Evolutionary conservation across 2,113 vertebrate species (phyloP), one percentile per base, ranked within the genome.

Genomic region (Malurus elegans): DNA sequence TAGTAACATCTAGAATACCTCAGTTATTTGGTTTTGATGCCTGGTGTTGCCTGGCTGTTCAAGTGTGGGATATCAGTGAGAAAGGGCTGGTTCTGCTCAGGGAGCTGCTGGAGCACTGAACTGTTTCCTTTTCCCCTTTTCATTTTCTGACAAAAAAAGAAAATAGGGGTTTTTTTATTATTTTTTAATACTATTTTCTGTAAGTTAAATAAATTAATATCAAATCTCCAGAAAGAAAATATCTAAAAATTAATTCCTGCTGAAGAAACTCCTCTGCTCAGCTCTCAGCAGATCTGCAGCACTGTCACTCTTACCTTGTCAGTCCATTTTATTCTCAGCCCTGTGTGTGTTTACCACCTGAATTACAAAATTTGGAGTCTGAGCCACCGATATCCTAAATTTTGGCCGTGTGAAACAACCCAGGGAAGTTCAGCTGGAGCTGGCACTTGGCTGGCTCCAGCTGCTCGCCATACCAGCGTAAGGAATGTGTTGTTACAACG

Each of bases 291-390:
- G 57, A 38, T 7, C 36, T 38, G 32, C 56, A 50, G 18, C 0
- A 6, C 1, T 42, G 18, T 6, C 57, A 10, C 23, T 56, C 21
- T 70, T 25, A 24, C 0, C 0, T 8, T 32, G 5, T 18, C 50
- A 8, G 40, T 21, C 7, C 19, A 5, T 5, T 60, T 23, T 6
- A 3, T 50, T 29, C 38, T 40, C 44, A 42, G 17, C 4, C 48
- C 40, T 51, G 26, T 3, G 42, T 14, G 10, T n/a, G 8, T 74
- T 78, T 40, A 6, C 24, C 20, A 13, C 3, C 62, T 54, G 12
- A 31, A 18, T n/a, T 26, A 10, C 14, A 36, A 44, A 69, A 28
- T 12, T 50, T 25, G 2, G 17, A 23, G 11, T 3, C 38, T 36
- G 34, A 51, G 26, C 31, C 32, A 10, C 19, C 60, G 28, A 5